Evolutionary conservation across 2,888 invertebrate genomes (phyloP).

Genomic region (Onthophagus sagittarius): DNA sequence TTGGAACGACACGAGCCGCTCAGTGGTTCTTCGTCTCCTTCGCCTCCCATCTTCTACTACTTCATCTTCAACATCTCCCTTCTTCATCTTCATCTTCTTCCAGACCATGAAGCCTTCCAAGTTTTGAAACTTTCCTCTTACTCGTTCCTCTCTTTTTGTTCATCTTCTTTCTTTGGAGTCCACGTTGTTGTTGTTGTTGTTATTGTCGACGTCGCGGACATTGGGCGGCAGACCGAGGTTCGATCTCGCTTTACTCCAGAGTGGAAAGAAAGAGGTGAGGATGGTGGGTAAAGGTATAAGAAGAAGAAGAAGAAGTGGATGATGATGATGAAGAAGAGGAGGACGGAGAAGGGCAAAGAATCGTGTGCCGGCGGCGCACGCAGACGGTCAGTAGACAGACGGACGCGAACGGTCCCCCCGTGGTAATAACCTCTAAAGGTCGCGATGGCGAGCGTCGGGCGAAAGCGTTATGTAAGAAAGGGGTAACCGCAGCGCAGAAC

Average conservation of each 20-base stretch:
- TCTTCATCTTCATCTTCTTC: background rate
- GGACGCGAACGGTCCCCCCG: slow-evolving; percentile 22
- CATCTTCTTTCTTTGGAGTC: background rate
- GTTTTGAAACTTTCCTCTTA: background rate
- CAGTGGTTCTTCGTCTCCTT: background rate
- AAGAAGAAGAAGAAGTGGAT: background rate
- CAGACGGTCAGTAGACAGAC: slow-evolving; percentile 29
- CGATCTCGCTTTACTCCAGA: background rate
- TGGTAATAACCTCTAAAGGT: slow-evolving; percentile 36
- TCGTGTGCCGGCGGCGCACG: slow-evolving; percentile 18
- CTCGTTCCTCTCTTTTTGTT: background rate
- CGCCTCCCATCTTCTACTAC: background rate
- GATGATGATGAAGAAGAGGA: background rate
- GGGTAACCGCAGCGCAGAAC: background rate
- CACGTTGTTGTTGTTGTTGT: background rate
- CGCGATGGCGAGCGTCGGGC: slow-evolving; percentile 17
- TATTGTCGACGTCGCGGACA: background rate
- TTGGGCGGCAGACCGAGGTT: background rate
- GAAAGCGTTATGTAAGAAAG: slow-evolving; percentile 22
- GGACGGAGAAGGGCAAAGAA: background rate
- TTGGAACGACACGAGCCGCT: background rate
- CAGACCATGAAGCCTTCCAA: no score
- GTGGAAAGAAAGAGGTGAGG: background rate
- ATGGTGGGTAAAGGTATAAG: background rate
- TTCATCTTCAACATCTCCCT: background rate